These are phyloP conservation scores for Lophius piscatorius DNA, from an alignment of 2,113 vertebrate species.

Conservation along the genomic window DNA sequence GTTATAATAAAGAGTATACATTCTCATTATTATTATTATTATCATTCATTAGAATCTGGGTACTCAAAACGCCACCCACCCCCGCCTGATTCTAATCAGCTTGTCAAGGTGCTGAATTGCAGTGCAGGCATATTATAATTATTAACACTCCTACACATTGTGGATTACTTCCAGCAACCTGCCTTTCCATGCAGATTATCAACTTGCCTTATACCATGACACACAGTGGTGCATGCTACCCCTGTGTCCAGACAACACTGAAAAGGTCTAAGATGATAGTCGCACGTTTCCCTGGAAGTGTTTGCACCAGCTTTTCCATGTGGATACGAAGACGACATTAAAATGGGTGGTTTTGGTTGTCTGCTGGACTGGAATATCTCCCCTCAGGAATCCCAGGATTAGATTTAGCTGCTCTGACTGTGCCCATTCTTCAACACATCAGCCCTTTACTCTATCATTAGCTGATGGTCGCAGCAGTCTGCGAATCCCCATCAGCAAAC, in stretches of 20 bases:
- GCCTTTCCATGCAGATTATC: conserved; percentile 58
- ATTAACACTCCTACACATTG: conserved; percentile 43
- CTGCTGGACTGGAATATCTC: conserved; percentile 70
- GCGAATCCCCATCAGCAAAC: conserved; percentile 15
- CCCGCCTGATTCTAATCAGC: conserved; percentile 40
- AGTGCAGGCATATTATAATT: conserved; percentile 62
- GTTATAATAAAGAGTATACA: too few species aligned
- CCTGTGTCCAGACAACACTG: background rate
- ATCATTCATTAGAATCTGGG: too few species aligned
- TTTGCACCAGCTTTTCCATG: conserved; percentile 66
- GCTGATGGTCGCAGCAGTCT: conserved; percentile 29
- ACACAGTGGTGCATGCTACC: conserved; percentile 13
- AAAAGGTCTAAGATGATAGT: background rate
- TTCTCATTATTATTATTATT: too few species aligned
- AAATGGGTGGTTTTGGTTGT: conserved; percentile 57
- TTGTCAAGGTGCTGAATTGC: conserved; percentile 55
- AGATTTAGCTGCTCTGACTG: conserved; percentile 44
- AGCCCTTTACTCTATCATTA: conserved; percentile 48
- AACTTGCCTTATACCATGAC: conserved; percentile 52
- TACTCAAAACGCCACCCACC: too few species aligned
- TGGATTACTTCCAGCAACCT: conserved; percentile 67
- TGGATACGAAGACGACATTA: conserved; percentile 33
- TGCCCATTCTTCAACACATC: conserved; percentile 46
- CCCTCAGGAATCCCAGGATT: conserved; percentile 69
- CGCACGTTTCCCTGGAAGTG: conserved; percentile 49